Base-by-base conservation (phyloP, 1,140 invertebrate genomes). In the Copidosoma floridanum region DNA sequence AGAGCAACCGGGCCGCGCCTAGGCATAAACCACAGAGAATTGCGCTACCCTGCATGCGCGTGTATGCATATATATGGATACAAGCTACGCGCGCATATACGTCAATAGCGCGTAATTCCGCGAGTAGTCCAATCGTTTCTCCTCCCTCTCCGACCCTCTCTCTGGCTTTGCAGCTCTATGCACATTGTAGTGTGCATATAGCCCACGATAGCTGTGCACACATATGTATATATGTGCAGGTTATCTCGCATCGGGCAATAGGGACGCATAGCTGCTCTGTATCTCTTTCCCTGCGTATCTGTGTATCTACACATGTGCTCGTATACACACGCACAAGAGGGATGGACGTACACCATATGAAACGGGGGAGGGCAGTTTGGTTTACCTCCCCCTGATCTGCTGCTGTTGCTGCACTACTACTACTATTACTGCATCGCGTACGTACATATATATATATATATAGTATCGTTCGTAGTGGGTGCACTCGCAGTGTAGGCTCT, bases 101-200 rank as follows among this genome's bases (percentile, higher is more conserved):
- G 35, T 50, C 56, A 50, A 57, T 57, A 41, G 46, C 56, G 37
- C 27, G 56, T 50, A 50, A 41, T 57, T 50, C 46, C 53, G 53
- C 44, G 21, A 43, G 44, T 16, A 27, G 43, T 44, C 21, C 38
- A 18, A 14, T n/a, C n/a, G n/a, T n/a, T n/a, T n/a, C n/a, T 12
- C 6, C 24, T 27, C 44, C 1, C 24, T 47, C 44, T 47, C 44
- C 26, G 10, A 14, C 14, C 5, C 24, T 23, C 44, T 11, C 24
- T 18, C 1, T 10, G 21, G 11, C 18, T 23, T 14, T 27, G 16
- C 44, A 54, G 29, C 52, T 44, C 48, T 23, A 51, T 52, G n/a
- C n/a, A n/a, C n/a, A n/a, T n/a, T n/a, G n/a, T n/a, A n/a, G n/a
- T n/a, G n/a, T n/a, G n/a, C n/a, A n/a, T n/a, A n/a, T n/a, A n/a